A percentile compares a stretch with the other conserved stretches of the same genome.
Evolutionary conservation across 2,113 vertebrate genomes (phyloP).

Genomic region (Paedocypris sp.): DNA sequence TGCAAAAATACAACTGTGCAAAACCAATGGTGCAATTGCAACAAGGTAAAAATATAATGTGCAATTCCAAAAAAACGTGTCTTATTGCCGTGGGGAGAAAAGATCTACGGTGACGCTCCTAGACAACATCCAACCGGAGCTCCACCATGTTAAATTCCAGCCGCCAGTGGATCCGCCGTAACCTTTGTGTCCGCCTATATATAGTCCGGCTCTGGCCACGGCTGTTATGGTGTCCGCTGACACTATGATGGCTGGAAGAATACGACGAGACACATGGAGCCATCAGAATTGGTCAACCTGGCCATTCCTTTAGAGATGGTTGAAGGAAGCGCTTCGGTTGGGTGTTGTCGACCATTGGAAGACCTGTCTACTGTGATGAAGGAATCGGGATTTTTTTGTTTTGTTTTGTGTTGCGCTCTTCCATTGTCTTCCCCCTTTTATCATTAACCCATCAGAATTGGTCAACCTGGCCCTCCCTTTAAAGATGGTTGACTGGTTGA

Average conservation of each 20-base stretch:
- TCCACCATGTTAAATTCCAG: background rate
- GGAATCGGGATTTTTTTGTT: too few species aligned
- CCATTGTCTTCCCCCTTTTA: slow-evolving; percentile 28
- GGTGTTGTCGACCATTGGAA: too few species aligned
- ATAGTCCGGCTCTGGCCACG: background rate
- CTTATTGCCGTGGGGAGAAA: too few species aligned
- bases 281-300: slow-evolving; percentile 4
- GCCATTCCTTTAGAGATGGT: background rate
- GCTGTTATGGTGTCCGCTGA: background rate
- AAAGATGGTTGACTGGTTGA: background rate
- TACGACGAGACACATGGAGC: background rate
- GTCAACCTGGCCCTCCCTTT: slow-evolving; percentile 9
- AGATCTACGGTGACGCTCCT: too few species aligned
- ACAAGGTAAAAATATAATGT: too few species aligned
- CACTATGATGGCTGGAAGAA: background rate
- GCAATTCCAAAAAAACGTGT: too few species aligned
- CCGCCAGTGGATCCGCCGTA: background rate
- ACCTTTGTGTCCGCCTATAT: slow-evolving; percentile 7
- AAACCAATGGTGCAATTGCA: too few species aligned
- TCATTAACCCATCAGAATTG: slow-evolving; percentile 13
- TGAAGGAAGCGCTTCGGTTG: too few species aligned
- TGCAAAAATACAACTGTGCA: too few species aligned
- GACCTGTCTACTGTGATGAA: background rate
- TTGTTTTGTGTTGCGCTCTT: too few species aligned
- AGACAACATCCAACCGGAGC: too few species aligned